Percentiles rank a stretch among this genome's conserved stretches.
Evolutionary conservation across 92 coral and sea anemone species (phyloP).

Genomic region (Scolanthus callimorphus): DNA sequence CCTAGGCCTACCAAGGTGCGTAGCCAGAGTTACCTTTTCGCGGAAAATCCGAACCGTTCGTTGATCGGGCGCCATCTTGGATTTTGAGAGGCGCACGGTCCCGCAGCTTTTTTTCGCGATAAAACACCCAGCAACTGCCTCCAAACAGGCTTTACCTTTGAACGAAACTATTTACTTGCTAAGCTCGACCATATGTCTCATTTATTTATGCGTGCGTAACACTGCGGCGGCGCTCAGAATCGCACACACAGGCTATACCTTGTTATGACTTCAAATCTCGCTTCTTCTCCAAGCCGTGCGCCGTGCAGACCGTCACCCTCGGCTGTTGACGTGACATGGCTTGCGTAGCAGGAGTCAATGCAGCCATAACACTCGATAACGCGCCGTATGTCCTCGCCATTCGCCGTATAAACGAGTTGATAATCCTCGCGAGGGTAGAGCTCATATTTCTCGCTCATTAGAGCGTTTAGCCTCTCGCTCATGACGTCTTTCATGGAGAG

Average conservation of each 20-base stretch:
- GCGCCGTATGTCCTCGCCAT: slow-evolving; percentile 16
- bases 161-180: too few relatives aligned
- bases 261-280: slow-evolving; percentile 38
- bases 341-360: slow-evolving; percentile 34
- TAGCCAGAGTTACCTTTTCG: too few relatives aligned
- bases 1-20: too few relatives aligned
- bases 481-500: slow-evolving; percentile 55
- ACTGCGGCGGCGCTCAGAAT: too few relatives aligned
- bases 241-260: slow-evolving; percentile 22
- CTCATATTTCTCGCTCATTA: slow-evolving; percentile 31
- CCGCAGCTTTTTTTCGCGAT: too few relatives aligned
- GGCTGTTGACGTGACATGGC: slow-evolving; percentile 39
- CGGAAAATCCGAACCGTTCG: too few relatives aligned
- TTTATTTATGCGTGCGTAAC: too few relatives aligned
- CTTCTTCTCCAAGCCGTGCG: slow-evolving; percentile 23
- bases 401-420: slow-evolving; percentile 32
- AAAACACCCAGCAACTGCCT: too few relatives aligned
- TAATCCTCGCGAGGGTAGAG: slow-evolving; percentile 62
- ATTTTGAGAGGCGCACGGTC: too few relatives aligned
- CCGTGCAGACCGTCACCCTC: slow-evolving; percentile 46
- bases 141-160: too few relatives aligned
- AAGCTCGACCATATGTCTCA: too few relatives aligned
- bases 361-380: slow-evolving; percentile 34
- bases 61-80: too few relatives aligned
- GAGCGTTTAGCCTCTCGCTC: slow-evolving; percentile 28